Percentiles rank a stretch among this genome's conserved stretches.
Evolutionary conservation across 2,113 vertebrate genomes (phyloP).

Genomic region (Panthera leo): DNA sequence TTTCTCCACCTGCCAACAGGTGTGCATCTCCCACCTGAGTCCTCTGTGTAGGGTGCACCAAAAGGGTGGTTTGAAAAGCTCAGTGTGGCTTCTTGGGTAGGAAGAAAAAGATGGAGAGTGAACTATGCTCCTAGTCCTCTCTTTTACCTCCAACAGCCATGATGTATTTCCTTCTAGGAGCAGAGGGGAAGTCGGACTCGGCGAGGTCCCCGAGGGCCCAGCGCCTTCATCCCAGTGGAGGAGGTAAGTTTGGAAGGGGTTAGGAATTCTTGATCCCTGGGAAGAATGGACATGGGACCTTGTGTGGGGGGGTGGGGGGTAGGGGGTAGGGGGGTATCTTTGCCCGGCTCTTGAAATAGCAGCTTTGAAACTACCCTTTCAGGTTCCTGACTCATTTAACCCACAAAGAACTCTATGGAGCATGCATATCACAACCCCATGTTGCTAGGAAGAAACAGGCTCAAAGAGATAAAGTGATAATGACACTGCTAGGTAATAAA

Average conservation of each 20-base stretch:
- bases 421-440: neutral
- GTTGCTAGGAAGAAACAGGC: slow-evolving; percentile 35
- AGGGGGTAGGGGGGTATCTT: neutral
- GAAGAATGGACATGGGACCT: neutral
- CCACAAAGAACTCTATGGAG: neutral
- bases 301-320: neutral
- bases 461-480: neutral
- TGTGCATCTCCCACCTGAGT: neutral
- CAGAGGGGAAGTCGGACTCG: slow-evolving; percentile 48
- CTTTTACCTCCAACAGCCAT: neutral
- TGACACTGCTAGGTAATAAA: neutral
- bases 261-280: neutral
- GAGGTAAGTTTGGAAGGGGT: slow-evolving; percentile 78
- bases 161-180: slow-evolving; percentile 69
- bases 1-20: neutral
- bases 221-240: slow-evolving; percentile 83
- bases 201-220: slow-evolving; percentile 79
- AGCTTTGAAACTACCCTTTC: slow-evolving; percentile 26
- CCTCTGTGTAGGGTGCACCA: neutral
- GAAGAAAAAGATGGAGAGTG: neutral
- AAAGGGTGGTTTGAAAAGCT: neutral
- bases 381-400: slow-evolving; percentile 19
- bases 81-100: neutral
- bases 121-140: neutral
- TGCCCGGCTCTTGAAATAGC: neutral